Evolutionary conservation across 2,888 invertebrate genomes (phyloP), one percentile per base, ranked within the genome.

Genomic region (Empis stercorea): DNA sequence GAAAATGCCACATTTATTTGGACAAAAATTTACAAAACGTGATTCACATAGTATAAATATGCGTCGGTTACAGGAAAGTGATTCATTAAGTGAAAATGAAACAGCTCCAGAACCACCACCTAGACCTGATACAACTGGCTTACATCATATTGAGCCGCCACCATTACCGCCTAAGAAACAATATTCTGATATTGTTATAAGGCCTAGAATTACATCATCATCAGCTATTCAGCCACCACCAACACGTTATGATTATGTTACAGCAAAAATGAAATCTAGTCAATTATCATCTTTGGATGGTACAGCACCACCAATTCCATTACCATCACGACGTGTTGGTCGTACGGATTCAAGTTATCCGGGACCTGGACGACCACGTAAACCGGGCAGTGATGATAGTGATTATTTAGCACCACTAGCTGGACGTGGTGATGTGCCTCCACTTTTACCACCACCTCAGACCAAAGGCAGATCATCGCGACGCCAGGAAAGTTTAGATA

Each of bases 111-210:
- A 71, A 49, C 68, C 68, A 14, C 70, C 71, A 15, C 71, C 71
- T 2, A 57, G 70, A 4, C 68, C 68, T 3, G 70, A 70, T 32
- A 62, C 64, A 3, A 59, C 57, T 4, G 38, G 38, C 6, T 17
- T 38, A 17, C 61, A 70, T 13, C 70, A 78, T 44, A 74, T 77
- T 7, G 81, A 81, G 59, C 84, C 84, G 4, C 84, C 84, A 2
- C 84, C 84, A 4, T 66, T 84, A 62, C 75, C 84, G 16, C 84
- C 84, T 13, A 84, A 83, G 60, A 81, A 82, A 54, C 77, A 79
- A 55, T 71, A 73, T 39, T 73, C 71, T 44, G 76, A 76, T 52
- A 68, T 75, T 42, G 64, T 71, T 2, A 69, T 74, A 20, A 79
- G 81, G 40, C 66, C 68, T 6, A 55, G 61, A 5, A 55, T 57